Percentiles rank a stretch among this genome's conserved stretches.
Evolutionary conservation across 1,140 invertebrate species (phyloP).

Genomic region (Euwallacea similis): DNA sequence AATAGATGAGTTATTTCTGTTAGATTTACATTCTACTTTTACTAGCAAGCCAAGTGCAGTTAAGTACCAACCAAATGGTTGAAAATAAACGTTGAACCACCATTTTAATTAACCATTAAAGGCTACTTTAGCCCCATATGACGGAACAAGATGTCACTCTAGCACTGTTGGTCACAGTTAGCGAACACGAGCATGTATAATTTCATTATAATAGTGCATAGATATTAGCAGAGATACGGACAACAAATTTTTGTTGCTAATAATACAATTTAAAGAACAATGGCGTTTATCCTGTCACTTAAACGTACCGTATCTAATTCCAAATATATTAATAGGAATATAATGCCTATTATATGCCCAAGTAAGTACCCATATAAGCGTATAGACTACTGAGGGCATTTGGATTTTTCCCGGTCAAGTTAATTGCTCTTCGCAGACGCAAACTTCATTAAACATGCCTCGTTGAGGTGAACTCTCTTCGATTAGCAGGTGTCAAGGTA

Average conservation of each 20-base stretch:
- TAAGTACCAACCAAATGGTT: no score
- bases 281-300: constrained; percentile 39
- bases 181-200: constrained; percentile 20
- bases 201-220: constrained; percentile 32
- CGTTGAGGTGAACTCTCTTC: no score
- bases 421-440: neutral
- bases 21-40: neutral
- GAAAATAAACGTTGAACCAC: no score
- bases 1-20: constrained; percentile 4
- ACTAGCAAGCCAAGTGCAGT: no score
- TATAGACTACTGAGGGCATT: neutral
- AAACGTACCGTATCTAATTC: constrained; percentile 38
- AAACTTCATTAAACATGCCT: no score
- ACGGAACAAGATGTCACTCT: constrained; percentile 25
- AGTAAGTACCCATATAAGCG: constrained; percentile 29
- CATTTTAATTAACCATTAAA: no score
- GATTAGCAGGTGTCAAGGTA: no score
- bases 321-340: constrained; percentile 36
- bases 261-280: constrained; percentile 39
- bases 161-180: constrained; percentile 30
- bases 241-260: constrained; percentile 36
- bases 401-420: neutral
- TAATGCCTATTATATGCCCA: constrained; percentile 36
- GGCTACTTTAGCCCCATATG: neutral
- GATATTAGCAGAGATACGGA: constrained; percentile 30